Evolutionary conservation across 2,888 invertebrate genomes (phyloP).

Genomic region (Eupeodes luniger): DNA sequence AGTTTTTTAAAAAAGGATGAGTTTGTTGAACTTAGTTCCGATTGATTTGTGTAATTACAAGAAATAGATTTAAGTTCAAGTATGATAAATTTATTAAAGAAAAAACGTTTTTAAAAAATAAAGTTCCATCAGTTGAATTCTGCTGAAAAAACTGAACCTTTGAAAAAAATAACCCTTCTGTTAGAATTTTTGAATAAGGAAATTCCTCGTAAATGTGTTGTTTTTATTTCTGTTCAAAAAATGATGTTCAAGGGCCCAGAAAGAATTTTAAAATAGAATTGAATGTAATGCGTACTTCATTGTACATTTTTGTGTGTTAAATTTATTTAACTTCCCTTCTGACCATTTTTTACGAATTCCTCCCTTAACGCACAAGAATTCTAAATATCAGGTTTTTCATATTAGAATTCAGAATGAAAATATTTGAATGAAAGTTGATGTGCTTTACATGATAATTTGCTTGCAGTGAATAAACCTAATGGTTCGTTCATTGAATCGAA

Average conservation of each 20-base stretch:
- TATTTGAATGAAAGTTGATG: slow-evolving; percentile 10
- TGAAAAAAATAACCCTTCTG: neutral
- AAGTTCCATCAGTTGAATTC: neutral
- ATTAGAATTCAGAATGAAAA: too few species aligned
- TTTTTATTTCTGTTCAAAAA: neutral
- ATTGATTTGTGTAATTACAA: neutral
- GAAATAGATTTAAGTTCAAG: neutral
- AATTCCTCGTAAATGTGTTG: neutral
- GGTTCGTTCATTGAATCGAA: neutral
- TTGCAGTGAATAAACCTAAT: neutral
- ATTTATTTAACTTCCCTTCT: neutral
- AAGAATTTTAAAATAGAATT: neutral
- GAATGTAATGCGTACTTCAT: neutral
- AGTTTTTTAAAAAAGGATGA: neutral
- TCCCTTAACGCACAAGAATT: neutral
- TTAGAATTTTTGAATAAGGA: neutral
- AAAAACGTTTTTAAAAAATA: neutral
- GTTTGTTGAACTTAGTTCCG: neutral
- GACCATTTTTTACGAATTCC: neutral
- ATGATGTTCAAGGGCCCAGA: neutral
- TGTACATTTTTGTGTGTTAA: neutral
- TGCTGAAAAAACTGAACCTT: neutral
- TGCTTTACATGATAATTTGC: slow-evolving; percentile 9
- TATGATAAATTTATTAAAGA: neutral
- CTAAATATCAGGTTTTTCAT: neutral